Percentiles rank a stretch among this genome's conserved stretches.
phyloP scores from a whole-genome alignment of 2,888 invertebrate species.

The Mylabris sibirica region DNA sequence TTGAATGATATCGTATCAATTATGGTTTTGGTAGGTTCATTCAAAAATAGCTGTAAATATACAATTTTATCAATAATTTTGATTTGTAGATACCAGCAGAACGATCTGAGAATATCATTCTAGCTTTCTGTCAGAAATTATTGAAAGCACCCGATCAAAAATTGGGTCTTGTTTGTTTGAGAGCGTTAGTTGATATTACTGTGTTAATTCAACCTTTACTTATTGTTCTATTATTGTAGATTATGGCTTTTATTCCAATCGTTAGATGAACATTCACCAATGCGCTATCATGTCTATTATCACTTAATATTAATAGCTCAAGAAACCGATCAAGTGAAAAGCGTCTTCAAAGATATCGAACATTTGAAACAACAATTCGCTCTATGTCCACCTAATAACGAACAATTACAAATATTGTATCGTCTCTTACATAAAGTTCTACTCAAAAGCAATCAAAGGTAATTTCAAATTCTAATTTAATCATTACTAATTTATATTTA shows the following conservation, averaged over 20 bases:
- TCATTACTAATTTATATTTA: slow-evolving; percentile 13
- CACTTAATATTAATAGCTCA: slow-evolving; percentile 89
- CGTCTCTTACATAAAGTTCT: slow-evolving; percentile 87
- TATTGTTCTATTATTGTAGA: slow-evolving; percentile 62
- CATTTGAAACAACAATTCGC: slow-evolving; percentile 83
- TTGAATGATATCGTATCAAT: slow-evolving; percentile 97
- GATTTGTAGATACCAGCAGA: slow-evolving; percentile 78
- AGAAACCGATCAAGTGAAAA: slow-evolving; percentile 83
- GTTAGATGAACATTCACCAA: slow-evolving; percentile 80
- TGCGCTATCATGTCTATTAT: slow-evolving; percentile 92
- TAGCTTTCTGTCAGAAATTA: slow-evolving; percentile 91
- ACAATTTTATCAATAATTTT: slow-evolving; percentile 21
- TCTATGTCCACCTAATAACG: slow-evolving; percentile 81
- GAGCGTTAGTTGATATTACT: slow-evolving; percentile 72
- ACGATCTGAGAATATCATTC: slow-evolving; percentile 85
- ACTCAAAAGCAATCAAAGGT: slow-evolving; percentile 88
- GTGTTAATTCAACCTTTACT: background rate
- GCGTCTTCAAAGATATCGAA: slow-evolving; percentile 85
- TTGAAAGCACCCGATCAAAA: slow-evolving; percentile 85
- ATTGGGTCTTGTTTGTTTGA: slow-evolving; percentile 80
- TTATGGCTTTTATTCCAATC: slow-evolving; percentile 93
- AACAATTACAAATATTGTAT: slow-evolving; percentile 91
- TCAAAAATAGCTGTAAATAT: slow-evolving; percentile 12
- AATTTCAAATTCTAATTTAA: slow-evolving; percentile 33
- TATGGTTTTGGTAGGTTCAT: slow-evolving; percentile 79